Base-by-base conservation (phyloP, 2,888 invertebrate species). In the Heliconius ethilla region DNA sequence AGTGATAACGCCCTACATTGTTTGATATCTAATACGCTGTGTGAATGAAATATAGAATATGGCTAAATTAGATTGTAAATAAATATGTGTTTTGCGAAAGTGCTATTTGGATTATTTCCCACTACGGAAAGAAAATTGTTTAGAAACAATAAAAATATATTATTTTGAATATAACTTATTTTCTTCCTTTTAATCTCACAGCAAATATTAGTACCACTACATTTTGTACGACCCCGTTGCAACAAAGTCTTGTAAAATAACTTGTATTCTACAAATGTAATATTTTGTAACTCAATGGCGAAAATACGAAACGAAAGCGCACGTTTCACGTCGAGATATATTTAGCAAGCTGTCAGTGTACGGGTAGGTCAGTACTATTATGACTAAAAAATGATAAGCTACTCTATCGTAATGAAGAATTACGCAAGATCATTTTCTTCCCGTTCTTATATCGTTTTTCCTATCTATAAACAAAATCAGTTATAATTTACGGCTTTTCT, bases 281-380 rank as follows among this genome's bases (percentile, higher is more conserved):
- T 63, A 63, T 25, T 63, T 74, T 74, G 74, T 45, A 74, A 27
- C 27, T 63, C 62, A 74, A 63, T 74, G 70, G 70, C n/a, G 70
- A 63, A 63, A 40, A 40, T 88, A 84, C 84, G 88, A 89, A 90
- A 91, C 92, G 92, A 92, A 92, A 92, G 89, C 89, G 87, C 86
- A 89, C 89, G 89, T 88, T 89, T 89, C 85, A 87, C 88, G 83
- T 82, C 83, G 83, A 84, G 83, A 83, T 93, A 93, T 92, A 92
- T 92, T 92, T 92, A 93, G 91, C 89, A 81, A 90, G 89, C 88
- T 89, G 87, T 87, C 84, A 86, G 86, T 86, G 89, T 92, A 89
- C 87, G 90, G 89, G 89, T 93, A 93, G 93, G 93, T 93, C 93
- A 93, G 93, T 89, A 91, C 88, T 90, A 87, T 89, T 91, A 89